phyloP scores from a whole-genome alignment of 2,113 vertebrate genomes.

The Peromyscus californicus region DNA sequence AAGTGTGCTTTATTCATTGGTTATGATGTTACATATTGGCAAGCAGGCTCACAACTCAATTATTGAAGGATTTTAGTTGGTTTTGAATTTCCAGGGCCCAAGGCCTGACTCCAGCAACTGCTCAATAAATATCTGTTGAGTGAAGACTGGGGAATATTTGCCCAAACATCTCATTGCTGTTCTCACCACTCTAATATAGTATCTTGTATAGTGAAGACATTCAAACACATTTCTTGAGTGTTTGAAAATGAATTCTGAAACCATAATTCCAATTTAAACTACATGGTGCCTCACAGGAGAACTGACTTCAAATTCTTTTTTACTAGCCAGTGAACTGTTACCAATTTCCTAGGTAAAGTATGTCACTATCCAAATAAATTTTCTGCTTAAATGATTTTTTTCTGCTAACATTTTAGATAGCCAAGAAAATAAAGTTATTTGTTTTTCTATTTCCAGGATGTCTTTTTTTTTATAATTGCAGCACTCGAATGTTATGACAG shows the following conservation, averaged over 20 bases:
- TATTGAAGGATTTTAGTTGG: neutral
- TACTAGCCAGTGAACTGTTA: neutral
- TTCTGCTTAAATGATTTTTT: neutral
- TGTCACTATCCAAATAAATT: neutral
- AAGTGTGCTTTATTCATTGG: neutral
- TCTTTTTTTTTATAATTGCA: neutral
- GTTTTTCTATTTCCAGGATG: neutral
- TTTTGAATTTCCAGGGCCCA: neutral
- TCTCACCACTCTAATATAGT: neutral
- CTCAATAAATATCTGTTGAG: neutral
- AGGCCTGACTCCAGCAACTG: neutral
- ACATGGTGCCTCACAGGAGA: neutral
- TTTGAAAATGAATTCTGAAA: conserved; percentile 41
- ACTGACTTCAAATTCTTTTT: neutral
- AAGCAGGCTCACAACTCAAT: neutral
- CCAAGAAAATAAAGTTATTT: neutral
- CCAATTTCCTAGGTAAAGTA: neutral
- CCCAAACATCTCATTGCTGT: neutral
- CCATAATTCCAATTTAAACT: neutral
- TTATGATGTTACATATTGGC: neutral
- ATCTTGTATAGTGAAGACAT: neutral
- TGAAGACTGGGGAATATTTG: neutral
- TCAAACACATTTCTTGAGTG: neutral
- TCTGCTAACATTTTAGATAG: neutral
- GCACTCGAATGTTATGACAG: neutral